Evolutionary conservation across 2,888 invertebrate species (phyloP).

Genomic region (Orchesellides sinensis): DNA sequence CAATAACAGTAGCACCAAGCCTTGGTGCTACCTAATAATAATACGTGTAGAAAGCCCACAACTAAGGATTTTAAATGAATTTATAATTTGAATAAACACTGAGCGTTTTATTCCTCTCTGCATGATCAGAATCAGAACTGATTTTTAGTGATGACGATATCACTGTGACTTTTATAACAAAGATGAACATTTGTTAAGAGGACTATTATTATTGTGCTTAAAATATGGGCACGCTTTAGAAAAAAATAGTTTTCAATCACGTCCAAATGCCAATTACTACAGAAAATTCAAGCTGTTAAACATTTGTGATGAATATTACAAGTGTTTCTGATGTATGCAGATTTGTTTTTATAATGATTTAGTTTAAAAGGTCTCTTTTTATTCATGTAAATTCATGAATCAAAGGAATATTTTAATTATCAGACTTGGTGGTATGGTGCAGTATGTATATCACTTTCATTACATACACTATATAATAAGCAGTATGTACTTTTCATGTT

Average conservation of each 20-base stretch:
- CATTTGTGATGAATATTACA: slow-evolving; percentile 8
- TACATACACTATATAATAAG: neutral
- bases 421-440: too few species aligned
- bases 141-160: too few species aligned
- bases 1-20: neutral
- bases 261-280: slow-evolving; percentile 38
- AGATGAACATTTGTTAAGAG: neutral
- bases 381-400: slow-evolving; percentile 56
- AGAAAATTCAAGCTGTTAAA: neutral
- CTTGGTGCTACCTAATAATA: neutral
- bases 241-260: slow-evolving; percentile 12
- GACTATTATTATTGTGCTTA: neutral
- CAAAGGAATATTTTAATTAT: neutral
- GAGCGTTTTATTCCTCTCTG: too few species aligned
- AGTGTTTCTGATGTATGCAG: slow-evolving; percentile 7
- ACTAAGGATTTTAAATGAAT: slow-evolving; percentile 5
- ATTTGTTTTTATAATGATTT: neutral
- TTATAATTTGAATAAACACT: neutral
- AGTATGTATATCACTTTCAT: too few species aligned
- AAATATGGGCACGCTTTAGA: slow-evolving; percentile 13
- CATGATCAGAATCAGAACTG: too few species aligned
- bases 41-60: slow-evolving; percentile 2
- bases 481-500: too few species aligned
- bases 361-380: neutral
- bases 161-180: too few species aligned